A percentile compares a stretch with the other conserved stretches of the same genome.
phyloP scores from a whole-genome alignment of 2,113 vertebrate species.

The Microcebus ravelobensis region DNA sequence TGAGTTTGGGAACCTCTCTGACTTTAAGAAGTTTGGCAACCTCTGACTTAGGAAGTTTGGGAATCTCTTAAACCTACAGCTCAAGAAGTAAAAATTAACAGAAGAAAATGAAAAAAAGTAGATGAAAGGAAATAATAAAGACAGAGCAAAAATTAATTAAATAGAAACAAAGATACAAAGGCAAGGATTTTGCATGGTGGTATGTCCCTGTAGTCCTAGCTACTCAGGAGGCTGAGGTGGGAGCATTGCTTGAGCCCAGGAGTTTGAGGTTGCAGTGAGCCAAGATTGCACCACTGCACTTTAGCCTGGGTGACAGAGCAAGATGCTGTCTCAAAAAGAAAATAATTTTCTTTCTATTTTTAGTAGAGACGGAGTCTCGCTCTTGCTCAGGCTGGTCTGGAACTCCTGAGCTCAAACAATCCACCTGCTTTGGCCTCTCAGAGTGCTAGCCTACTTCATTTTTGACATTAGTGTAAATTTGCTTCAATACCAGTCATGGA shows the following conservation, averaged over 20 bases:
- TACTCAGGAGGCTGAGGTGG: no score
- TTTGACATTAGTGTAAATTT: neutral
- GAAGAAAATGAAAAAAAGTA: neutral
- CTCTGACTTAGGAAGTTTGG: neutral
- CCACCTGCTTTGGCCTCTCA: no score
- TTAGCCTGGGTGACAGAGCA: no score
- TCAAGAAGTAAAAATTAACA: neutral
- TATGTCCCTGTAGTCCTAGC: no score
- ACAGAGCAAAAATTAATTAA: neutral
- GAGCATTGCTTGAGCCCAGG: no score
- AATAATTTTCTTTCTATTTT: no score
- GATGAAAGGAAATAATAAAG: neutral
- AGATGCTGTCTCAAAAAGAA: no score
- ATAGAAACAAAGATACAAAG: slow-evolving; percentile 13
- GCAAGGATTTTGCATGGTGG: neutral
- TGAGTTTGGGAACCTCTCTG: neutral
- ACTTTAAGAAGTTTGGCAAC: neutral
- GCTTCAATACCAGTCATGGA: neutral
- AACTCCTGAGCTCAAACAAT: no score
- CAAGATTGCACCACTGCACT: no score
- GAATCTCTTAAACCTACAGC: slow-evolving; percentile 6
- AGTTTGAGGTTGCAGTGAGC: no score
- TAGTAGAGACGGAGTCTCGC: no score
- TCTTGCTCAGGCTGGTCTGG: no score
- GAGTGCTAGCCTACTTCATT: neutral